Evolutionary conservation across 2,113 vertebrate species (phyloP), one percentile per base, ranked within the genome.

Genomic region (Amia ocellicauda): DNA sequence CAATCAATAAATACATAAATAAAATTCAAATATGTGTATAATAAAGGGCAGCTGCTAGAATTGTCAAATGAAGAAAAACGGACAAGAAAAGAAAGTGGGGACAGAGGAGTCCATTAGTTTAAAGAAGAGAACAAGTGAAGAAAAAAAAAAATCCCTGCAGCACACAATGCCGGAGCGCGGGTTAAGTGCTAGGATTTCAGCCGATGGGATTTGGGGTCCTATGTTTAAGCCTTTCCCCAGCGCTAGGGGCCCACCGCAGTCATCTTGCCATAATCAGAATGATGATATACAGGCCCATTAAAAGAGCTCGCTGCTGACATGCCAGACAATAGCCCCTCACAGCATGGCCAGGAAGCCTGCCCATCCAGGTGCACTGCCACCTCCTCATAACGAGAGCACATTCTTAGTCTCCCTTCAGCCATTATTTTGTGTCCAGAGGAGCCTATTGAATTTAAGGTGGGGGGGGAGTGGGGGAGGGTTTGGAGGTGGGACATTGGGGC

Each of bases 101-200:
- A 79, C 63, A 43, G 74, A 77, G 70, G 61, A 76, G 69, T 78
- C 80, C 75, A 80, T 83, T 73, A 77, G 19, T 23, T 3, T 47
- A 0, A 1, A 1, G 75, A 81, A 78, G 23, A 47, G 50, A 62
- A 62, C 20, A 53, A 53, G 50, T 56, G 53, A 31, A 61, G 31
- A 27, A 58, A 59, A 82, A 73, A 83, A 80, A 74, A 67, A 53
- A 72, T 69, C 70, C 36, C 36, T 76, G 40, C 40, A 43, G 74
- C 73, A 68, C 67, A 85, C 75, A 80, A 85, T 83, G 79, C 77
- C 72, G 70, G 81, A 78, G 84, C 78, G 69, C 73, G 85, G 84
- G 89, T 89, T 87, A 89, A 88, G 86, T 89, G 87, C 86, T 87
- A 79, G 71, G 80, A 73, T 86, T 90, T 86, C 77, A 74, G 83